phyloP scores from a whole-genome alignment of 2,797 vertebrate genomes.

The Tamandua tetradactyla region DNA sequence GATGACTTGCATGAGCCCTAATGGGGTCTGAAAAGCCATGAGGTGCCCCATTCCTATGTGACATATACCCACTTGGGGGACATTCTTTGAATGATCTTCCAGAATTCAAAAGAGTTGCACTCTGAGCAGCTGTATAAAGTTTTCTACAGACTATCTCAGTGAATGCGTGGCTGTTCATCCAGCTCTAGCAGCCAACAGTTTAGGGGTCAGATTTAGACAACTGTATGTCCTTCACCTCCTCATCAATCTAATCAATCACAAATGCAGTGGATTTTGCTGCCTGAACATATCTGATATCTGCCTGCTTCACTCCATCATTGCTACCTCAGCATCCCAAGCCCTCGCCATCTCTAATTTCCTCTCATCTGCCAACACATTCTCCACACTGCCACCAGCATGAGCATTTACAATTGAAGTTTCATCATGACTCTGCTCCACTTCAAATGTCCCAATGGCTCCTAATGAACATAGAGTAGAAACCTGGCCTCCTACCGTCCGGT shows the following conservation, averaged over 20 bases:
- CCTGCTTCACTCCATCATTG: rapidly evolving
- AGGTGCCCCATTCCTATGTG: rapidly evolving
- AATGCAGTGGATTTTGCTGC: not conserved
- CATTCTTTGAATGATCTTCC: not conserved
- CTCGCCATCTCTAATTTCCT: rapidly evolving
- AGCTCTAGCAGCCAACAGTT: not conserved
- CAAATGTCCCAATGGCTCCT: not conserved
- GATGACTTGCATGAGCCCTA: no score
- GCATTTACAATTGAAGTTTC: rapidly evolving
- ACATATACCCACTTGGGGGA: no score
- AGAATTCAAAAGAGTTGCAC: not conserved
- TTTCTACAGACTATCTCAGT: not conserved
- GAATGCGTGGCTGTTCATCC: rapidly evolving
- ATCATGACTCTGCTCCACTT: rapidly evolving
- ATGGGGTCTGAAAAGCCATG: not conserved
- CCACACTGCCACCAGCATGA: rapidly evolving
- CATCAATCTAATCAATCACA: not conserved
- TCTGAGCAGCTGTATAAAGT: rapidly evolving
- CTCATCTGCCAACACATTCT: rapidly evolving
- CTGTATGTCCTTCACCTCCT: no score
- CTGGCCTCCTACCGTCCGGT: rapidly evolving
- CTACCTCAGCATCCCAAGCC: not conserved
- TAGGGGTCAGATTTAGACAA: not conserved
- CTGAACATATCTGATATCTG: no score
- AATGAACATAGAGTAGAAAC: not conserved